Conservation (phyloP, 2,888 invertebrate genomes). For the Caenorhabditis zanzibari region DNA sequence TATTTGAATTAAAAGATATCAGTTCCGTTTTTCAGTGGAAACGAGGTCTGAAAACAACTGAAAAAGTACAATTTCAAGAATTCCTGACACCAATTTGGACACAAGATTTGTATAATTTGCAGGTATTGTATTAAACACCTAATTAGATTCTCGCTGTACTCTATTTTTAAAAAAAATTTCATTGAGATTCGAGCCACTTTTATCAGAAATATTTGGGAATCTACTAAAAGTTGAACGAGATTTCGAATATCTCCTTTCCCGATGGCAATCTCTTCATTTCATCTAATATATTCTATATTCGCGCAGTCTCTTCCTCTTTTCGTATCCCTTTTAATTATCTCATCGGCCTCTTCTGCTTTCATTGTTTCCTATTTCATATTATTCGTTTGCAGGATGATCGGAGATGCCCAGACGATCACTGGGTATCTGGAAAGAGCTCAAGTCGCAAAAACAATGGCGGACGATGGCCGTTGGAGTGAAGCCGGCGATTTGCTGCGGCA, state of each 20-base stretch:
- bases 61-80: too few relatives aligned
- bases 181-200: too few relatives aligned
- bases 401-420: slow-evolving; percentile 34
- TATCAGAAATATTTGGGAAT: too few relatives aligned
- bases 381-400: slow-evolving; percentile 15
- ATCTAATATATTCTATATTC: slow-evolving; percentile 45
- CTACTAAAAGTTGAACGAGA: background rate
- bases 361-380: slow-evolving; percentile 14
- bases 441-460: slow-evolving; percentile 37
- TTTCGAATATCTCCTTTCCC: background rate
- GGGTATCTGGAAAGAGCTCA: slow-evolving; percentile 33
- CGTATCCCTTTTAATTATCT: slow-evolving; percentile 10
- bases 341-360: background rate
- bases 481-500: slow-evolving; percentile 24
- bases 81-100: too few relatives aligned
- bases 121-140: too few relatives aligned
- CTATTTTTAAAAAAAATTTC: too few relatives aligned
- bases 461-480: slow-evolving; percentile 37
- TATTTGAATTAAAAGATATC: too few relatives aligned
- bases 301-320: slow-evolving; percentile 1
- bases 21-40: too few relatives aligned
- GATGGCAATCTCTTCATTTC: slow-evolving; percentile 28
- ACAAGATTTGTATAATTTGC: too few relatives aligned
- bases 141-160: too few relatives aligned
- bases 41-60: too few relatives aligned